Evolutionary conservation across 2,888 invertebrate species (phyloP), one percentile per base, ranked within the genome.

Genomic region (Disparrhopalites patrizii): DNA sequence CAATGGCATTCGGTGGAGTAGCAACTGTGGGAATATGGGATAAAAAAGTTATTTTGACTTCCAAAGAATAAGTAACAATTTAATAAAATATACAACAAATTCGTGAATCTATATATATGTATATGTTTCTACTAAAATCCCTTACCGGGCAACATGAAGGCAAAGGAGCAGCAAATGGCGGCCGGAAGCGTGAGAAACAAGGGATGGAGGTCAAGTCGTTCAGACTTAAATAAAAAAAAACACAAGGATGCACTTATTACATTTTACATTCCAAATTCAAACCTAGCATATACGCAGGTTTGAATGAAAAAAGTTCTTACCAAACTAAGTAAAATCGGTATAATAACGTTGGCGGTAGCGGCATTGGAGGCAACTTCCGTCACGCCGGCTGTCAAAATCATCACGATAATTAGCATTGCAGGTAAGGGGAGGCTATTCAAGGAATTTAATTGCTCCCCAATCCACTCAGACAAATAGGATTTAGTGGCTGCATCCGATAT

Each of bases 1-100:
- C 93, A 67, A 97, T 91, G 3, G 95, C 95, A 80, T 96, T 96
- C 23, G 95, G 94, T 1, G 95, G 94, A 0, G 95, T 95, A 51
- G 94, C 94, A 18, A 95, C 94, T 0, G 94, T 95, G n/a, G n/a
- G n/a, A 79, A 95, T 83, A 43, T 18, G 25, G 15, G 10, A 51
- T 51, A 8, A 18, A 18, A 23, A 51, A 18, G 8, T 51, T 51
- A 23, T 51, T 18, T 23, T 25, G 4, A 23, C 5, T 51, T 23
- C 3, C 15, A 7, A 47, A 27, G 15, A 27, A 47, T 5, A 31
- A 56, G 18, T 30, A 56, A 13, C 8, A 7, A n/a, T 47, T 47
- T 18, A 13, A 20, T 13, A 10, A 47, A 47, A 18, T 20, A n/a
- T 20, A 8, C 7, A 47, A 10, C n/a, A 47, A 36, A 10, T 36